Conservation (phyloP, 2,113 vertebrate genomes). For the Calidris pygmaea region DNA sequence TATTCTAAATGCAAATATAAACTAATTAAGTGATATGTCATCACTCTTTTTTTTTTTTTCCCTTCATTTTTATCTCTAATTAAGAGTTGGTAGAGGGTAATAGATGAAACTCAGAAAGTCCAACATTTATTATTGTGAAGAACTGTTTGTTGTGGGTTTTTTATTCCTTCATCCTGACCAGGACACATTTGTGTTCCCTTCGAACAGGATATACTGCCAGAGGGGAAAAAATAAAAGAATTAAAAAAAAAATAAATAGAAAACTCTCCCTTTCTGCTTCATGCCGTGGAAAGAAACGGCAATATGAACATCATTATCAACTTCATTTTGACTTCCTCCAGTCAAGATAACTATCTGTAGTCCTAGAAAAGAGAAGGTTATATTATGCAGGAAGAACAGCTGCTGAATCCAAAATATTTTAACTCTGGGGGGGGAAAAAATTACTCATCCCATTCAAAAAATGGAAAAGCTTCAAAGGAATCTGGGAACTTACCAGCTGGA, state of each 20-base stretch:
- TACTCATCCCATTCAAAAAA: neutral
- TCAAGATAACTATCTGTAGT: neutral
- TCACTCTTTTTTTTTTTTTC: neutral
- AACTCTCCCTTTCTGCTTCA: neutral
- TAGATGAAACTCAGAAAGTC: neutral
- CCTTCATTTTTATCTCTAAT: neutral
- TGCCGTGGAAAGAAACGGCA: neutral
- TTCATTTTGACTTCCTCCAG: neutral
- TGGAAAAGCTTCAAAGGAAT: neutral
- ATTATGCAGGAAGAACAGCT: conserved; percentile 3
- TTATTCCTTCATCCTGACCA: neutral
- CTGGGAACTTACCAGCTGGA: neutral
- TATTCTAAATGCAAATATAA: neutral
- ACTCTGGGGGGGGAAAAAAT: rapidly evolving
- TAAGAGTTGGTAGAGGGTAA: neutral
- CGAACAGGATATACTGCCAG: neutral
- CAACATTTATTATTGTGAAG: neutral
- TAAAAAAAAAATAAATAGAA: neutral
- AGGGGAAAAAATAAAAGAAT: neutral
- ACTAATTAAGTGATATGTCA: neutral
- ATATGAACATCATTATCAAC: neutral
- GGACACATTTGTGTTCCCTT: neutral
- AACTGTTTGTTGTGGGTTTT: neutral
- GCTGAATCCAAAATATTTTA: neutral
- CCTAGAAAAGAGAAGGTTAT: neutral